Conservation (phyloP, 2,888 invertebrate species). For the Lymantria monacha region DNA sequence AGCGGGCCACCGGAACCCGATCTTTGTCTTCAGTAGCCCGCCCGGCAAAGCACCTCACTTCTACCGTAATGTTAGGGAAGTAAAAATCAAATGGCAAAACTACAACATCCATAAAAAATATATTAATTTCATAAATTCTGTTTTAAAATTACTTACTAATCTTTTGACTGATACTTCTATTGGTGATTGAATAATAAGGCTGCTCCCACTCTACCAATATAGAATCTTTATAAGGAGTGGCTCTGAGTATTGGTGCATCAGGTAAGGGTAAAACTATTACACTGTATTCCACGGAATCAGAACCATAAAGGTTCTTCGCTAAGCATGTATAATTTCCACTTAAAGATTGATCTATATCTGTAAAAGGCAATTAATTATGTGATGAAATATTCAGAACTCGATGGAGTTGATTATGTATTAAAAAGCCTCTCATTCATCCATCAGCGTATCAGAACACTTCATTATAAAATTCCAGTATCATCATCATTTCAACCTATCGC, state of each 20-base stretch:
- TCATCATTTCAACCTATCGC: too few relatives aligned
- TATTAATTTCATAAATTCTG: too few relatives aligned
- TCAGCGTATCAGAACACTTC: too few relatives aligned
- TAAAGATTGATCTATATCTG: conserved; percentile 80
- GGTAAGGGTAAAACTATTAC: conserved; percentile 90
- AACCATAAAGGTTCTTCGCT: conserved; percentile 91
- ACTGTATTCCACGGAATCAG: conserved; percentile 90
- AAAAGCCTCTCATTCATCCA: neutral
- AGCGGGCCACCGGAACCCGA: too few relatives aligned
- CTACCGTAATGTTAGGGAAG: too few relatives aligned
- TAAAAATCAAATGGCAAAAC: too few relatives aligned
- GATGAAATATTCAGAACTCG: neutral
- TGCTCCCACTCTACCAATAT: conserved; percentile 87
- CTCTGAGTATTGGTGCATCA: conserved; percentile 85
- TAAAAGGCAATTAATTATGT: neutral
- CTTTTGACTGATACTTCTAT: conserved; percentile 59
- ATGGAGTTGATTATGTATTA: neutral
- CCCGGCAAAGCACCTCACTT: too few relatives aligned
- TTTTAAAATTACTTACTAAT: conserved; percentile 55
- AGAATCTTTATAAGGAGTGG: conserved; percentile 72
- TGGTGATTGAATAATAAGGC: conserved; percentile 56
- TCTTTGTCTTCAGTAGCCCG: too few relatives aligned
- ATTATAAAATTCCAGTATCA: too few relatives aligned
- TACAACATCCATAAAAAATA: too few relatives aligned
- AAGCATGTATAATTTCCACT: conserved; percentile 91